phyloP scores from a whole-genome alignment of 2,113 vertebrate genomes.

The Willisornis vidua region DNA sequence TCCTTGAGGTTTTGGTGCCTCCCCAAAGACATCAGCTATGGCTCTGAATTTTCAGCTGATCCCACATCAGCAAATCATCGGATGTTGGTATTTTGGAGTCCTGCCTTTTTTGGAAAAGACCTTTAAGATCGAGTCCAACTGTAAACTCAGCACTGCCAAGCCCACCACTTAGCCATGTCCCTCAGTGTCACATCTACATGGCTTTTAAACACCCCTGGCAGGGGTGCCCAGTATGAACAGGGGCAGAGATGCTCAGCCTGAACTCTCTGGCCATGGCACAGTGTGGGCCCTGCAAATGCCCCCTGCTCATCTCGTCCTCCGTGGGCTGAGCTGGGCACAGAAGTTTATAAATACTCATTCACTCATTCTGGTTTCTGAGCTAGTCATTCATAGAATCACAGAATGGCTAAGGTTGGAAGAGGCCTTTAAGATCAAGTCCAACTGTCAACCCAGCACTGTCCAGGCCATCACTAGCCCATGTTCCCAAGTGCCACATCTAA shows the following conservation, averaged over 20 bases:
- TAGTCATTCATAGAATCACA: background rate
- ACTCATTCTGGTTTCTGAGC: background rate
- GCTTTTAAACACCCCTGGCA: background rate
- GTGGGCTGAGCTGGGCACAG: fast-evolving
- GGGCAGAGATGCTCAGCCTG: background rate
- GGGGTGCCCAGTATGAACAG: background rate
- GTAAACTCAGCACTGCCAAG: no score
- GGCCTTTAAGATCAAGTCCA: background rate
- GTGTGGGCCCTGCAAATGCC: background rate
- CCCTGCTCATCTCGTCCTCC: fast-evolving
- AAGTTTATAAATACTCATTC: fast-evolving
- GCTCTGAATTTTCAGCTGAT: background rate
- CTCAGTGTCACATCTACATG: fast-evolving
- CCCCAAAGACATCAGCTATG: background rate
- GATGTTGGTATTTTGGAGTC: background rate
- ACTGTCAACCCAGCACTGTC: background rate
- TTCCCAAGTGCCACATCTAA: background rate
- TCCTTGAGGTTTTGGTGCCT: background rate
- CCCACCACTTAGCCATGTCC: background rate
- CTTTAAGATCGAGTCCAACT: background rate
- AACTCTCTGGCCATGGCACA: background rate
- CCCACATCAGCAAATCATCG: background rate
- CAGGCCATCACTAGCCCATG: background rate
- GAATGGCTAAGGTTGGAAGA: background rate
- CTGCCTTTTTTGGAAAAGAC: background rate